These are phyloP conservation scores for Microplitis deprimator DNA, from an alignment of 2,888 invertebrate genomes.

Conservation along the genomic window DNA sequence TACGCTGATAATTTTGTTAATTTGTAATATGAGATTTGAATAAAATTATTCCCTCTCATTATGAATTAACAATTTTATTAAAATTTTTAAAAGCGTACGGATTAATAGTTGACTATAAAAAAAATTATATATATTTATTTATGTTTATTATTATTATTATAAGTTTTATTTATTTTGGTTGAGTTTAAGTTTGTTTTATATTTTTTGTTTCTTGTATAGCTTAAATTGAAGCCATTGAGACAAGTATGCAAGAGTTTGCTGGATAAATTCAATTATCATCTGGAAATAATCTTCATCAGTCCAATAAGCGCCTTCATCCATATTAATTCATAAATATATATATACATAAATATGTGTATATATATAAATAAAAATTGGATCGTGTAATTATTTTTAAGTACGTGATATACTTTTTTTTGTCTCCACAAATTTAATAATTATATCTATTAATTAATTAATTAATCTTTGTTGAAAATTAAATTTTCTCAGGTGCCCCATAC, in stretches of 20 bases:
- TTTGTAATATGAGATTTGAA: no score
- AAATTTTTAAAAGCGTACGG: no score
- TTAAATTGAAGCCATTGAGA: background rate
- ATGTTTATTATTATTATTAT: background rate
- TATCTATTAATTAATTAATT: background rate
- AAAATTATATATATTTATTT: background rate
- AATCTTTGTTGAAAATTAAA: background rate
- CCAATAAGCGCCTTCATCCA: background rate
- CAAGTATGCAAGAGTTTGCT: no score
- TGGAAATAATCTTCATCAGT: background rate
- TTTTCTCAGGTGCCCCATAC: background rate
- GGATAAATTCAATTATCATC: background rate
- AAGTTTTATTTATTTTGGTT: background rate
- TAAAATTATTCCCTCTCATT: no score
- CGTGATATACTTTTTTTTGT: constrained; percentile 35
- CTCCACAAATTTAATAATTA: constrained; percentile 8
- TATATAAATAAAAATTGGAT: background rate
- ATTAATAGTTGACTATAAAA: background rate
- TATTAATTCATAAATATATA: no score
- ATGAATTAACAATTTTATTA: no score
- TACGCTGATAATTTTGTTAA: no score
- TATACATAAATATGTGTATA: no score
- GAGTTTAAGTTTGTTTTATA: background rate
- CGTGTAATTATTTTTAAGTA: constrained; percentile 25
- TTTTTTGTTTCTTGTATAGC: background rate